Evolutionary conservation across 2,797 vertebrate genomes (phyloP).

Genomic region (Caiman crocodilus): DNA sequence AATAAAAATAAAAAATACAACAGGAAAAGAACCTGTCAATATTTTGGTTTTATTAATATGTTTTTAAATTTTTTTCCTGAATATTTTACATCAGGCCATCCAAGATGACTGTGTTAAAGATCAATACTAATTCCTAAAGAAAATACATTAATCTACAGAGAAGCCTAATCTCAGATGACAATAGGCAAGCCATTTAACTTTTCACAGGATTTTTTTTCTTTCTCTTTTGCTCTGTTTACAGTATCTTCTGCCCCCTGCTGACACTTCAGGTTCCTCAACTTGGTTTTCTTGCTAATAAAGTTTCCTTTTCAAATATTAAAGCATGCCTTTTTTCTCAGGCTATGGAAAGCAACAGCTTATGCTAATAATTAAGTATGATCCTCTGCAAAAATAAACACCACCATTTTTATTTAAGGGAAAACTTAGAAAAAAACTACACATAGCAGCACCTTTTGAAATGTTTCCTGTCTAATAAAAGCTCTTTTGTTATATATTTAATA

Average conservation of each 20-base stretch:
- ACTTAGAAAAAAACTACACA: neutral
- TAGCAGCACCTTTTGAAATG: neutral
- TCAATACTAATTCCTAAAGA: neutral
- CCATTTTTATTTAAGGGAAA: neutral
- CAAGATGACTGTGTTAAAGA: neutral
- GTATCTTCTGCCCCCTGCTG: constrained; percentile 18
- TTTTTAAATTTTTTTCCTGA: neutral
- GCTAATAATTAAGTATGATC: neutral
- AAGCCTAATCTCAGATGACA: neutral
- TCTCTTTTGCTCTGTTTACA: neutral
- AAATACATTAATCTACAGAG: neutral
- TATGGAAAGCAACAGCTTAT: neutral
- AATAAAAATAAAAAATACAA: neutral
- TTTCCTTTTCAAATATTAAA: neutral
- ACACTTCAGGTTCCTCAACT: neutral
- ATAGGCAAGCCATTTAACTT: neutral
- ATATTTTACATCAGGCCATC: neutral
- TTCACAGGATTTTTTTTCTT: accelerated
- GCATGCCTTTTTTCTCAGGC: neutral
- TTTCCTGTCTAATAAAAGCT: neutral
- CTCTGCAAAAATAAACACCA: neutral
- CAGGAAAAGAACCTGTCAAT: neutral
- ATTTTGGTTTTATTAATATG: neutral
- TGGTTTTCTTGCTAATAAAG: accelerated
- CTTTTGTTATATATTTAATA: neutral